phyloP scores from a whole-genome alignment of 2,113 vertebrate species.

The Tragelaphus imberbis region DNA sequence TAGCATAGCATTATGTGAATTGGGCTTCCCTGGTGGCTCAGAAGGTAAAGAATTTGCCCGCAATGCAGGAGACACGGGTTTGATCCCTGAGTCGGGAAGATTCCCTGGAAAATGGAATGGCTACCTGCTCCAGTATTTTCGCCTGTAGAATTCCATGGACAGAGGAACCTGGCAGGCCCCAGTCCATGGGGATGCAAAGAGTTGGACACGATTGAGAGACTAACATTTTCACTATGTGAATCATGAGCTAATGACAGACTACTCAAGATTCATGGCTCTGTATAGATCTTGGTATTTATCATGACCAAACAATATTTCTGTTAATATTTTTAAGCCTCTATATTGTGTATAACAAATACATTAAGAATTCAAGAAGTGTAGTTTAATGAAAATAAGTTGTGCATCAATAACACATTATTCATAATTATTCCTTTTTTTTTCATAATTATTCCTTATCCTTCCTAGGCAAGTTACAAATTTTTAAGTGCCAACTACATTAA shows the following conservation, averaged over 20 bases:
- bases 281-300: background rate
- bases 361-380: background rate
- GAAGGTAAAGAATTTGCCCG: background rate
- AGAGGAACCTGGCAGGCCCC: background rate
- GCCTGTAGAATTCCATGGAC: background rate
- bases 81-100: background rate
- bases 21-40: background rate
- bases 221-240: background rate
- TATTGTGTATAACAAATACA: background rate
- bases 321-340: conserved; percentile 8
- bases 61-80: background rate
- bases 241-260: background rate
- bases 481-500: background rate
- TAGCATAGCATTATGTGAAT: background rate
- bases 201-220: background rate
- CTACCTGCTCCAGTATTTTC: background rate
- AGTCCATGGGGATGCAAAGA: background rate
- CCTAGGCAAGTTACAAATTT: background rate
- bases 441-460: background rate
- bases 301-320: background rate
- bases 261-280: background rate
- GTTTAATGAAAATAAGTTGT: background rate
- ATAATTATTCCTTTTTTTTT: background rate
- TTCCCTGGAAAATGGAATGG: background rate
- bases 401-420: background rate